Percentiles rank a stretch among this genome's conserved stretches.
phyloP scores from a whole-genome alignment of 2,888 invertebrate species.

The Pyrocoelia pectoralis region DNA sequence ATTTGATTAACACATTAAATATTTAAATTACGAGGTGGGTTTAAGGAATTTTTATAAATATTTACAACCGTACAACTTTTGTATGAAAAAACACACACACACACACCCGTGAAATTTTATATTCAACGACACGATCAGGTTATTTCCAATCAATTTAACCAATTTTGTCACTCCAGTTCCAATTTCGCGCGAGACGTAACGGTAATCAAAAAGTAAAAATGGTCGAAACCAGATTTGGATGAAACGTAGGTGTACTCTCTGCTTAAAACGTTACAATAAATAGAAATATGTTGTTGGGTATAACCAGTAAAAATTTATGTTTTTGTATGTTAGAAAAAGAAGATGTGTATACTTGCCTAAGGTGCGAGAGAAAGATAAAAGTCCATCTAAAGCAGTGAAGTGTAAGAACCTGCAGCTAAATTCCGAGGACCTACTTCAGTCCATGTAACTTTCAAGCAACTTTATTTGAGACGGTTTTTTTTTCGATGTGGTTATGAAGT shows the following conservation, averaged over 20 bases:
- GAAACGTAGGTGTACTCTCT: not conserved
- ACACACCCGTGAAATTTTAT: not conserved
- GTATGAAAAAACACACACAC: too few species aligned
- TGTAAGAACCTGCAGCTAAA: constrained; percentile 55
- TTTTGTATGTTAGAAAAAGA: not conserved
- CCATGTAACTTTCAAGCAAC: constrained; percentile 36
- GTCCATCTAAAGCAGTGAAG: constrained; percentile 38
- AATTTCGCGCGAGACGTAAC: not conserved
- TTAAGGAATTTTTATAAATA: not conserved
- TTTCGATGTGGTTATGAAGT: not conserved
- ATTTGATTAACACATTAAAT: not conserved
- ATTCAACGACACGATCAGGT: not conserved
- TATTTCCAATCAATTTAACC: not conserved
- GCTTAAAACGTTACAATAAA: not conserved
- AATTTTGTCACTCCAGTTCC: not conserved
- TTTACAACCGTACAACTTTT: too few species aligned
- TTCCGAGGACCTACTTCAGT: constrained; percentile 54
- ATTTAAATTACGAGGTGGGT: not conserved
- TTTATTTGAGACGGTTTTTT: not conserved
- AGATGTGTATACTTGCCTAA: not conserved
- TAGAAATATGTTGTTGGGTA: not conserved
- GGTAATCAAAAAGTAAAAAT: not conserved
- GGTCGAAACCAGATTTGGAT: not conserved
- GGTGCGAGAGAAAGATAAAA: not conserved
- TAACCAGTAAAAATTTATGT: not conserved